Base-by-base conservation (phyloP, 2,888 invertebrate genomes). In the Vanessa cardui region DNA sequence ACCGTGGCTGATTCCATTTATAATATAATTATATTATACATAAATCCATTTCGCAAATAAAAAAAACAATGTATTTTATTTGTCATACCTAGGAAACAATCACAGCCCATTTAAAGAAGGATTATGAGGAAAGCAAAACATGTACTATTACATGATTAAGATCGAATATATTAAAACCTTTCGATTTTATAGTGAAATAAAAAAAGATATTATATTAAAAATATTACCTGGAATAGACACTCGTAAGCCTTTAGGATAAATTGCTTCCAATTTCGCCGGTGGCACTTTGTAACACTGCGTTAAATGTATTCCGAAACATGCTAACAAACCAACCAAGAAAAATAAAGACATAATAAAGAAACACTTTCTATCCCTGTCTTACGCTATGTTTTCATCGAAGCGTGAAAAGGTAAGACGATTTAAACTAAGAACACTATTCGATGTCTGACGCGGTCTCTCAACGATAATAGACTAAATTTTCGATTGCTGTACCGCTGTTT, bases 221-320 rank as follows among this genome's bases (percentile, higher is more conserved):
- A 33, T 6, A 81, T 79, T 81, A 95, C 95, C 94, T 79, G 95
- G 94, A 73, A 95, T 86, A 0, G 95, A 95, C 7, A 95, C 94
- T 47, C 93, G 86, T 0, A 95, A 78, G 72, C 95, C 95, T 81
- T 82, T 92, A 0, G 95, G 95, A 72, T 87, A 85, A 16, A 94
- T 88, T 0, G 94, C 94, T 79, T 94, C 94, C 16, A 95, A 83
- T 56, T 83, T 91, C 0, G 95, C 94, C 0, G 83, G 82, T 0
- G 94, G 94, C 15, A 94, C 90, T 64, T 85, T 83, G 46, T 45
- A 59, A 21, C 59, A 59, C 16, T 18, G n/a, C 2, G 46, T 59
- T 59, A 9, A 21, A 16, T 45, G 26, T 59, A 46, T 46, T n/a
- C 45, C 6, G 26, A 46, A 26, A 46, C 26, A 45, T 45, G 26